Percentiles rank a stretch among this genome's conserved stretches.
These are phyloP conservation scores for Karalla daura DNA, from an alignment of 2,797 vertebrate species.

Conservation along the genomic window DNA sequence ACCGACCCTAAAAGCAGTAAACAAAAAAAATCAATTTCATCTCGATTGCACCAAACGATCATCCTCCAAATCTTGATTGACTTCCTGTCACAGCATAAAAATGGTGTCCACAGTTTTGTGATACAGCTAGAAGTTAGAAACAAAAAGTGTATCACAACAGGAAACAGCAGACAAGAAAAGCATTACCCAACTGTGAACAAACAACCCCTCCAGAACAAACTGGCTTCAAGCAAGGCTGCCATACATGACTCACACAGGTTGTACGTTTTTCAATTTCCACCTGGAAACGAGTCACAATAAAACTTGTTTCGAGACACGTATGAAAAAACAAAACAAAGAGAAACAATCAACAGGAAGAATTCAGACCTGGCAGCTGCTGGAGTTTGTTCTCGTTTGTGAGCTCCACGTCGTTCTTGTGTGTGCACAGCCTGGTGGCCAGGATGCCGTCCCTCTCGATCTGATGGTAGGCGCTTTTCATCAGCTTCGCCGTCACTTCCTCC, in stretches of 20 bases:
- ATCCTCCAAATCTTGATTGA: no score
- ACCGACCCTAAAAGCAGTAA: constrained; percentile 78
- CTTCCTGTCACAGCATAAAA: not conserved
- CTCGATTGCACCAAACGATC: no score
- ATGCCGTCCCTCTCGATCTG: constrained; percentile 92
- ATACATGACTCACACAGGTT: not conserved
- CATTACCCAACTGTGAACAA: no score
- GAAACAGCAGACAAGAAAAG: constrained; percentile 12
- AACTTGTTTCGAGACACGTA: not conserved
- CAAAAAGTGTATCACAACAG: not conserved
- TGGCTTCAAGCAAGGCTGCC: not conserved
- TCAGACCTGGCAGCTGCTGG: constrained; percentile 89
- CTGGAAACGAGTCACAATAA: not conserved
- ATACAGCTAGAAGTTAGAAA: not conserved
- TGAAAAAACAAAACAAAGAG: not conserved
- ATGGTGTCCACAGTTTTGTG: not conserved
- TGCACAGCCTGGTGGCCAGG: constrained; percentile 94
- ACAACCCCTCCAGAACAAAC: not conserved
- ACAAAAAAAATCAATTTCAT: no score
- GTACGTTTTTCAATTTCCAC: not conserved
- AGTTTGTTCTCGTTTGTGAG: constrained; percentile 91
- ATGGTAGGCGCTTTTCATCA: constrained; percentile 86
- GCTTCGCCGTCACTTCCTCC: constrained; percentile 88
- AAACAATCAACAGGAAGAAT: not conserved
- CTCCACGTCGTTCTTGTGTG: constrained; percentile 96